phyloP scores from a whole-genome alignment of 2,797 vertebrate genomes.

The Catamblyrhynchus diadema region DNA sequence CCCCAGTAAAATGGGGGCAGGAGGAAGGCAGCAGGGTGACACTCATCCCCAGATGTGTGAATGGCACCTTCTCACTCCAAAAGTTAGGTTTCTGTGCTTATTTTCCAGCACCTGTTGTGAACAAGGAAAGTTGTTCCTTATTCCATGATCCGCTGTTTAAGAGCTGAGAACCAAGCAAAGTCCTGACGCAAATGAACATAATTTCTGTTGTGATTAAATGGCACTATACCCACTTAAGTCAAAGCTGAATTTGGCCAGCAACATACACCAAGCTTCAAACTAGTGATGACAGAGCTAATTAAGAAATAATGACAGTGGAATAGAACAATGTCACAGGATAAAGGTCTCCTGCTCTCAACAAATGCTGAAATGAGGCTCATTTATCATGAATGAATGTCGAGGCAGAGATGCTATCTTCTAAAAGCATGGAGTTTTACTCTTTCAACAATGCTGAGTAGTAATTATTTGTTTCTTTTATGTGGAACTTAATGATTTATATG shows the following conservation, averaged over 20 bases:
- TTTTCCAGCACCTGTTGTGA: neutral
- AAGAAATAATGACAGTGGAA: conserved; percentile 71
- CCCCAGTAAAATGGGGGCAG: neutral
- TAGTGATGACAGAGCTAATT: conserved; percentile 64
- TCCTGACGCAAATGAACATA: neutral
- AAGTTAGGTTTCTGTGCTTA: neutral
- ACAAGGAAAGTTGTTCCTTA: neutral
- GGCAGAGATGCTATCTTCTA: conserved; percentile 13
- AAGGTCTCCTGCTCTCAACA: conserved; percentile 52
- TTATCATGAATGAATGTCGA: conserved; percentile 67
- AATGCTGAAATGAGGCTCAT: conserved; percentile 64
- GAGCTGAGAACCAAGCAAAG: neutral
- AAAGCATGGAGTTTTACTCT: neutral
- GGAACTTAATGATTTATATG: neutral
- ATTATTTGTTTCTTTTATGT: conserved; percentile 21
- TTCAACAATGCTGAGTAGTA: neutral
- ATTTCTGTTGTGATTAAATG: neutral
- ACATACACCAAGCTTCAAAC: conserved; percentile 15
- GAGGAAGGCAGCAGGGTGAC: neutral
- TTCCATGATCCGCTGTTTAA: neutral
- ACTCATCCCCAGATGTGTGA: neutral
- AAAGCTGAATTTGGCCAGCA: conserved; percentile 15
- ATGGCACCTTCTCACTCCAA: neutral
- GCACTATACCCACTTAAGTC: neutral
- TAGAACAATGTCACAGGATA: conserved; percentile 61